Evolutionary conservation across 2,888 invertebrate species (phyloP).

Genomic region (Ptilodon capucinus): DNA sequence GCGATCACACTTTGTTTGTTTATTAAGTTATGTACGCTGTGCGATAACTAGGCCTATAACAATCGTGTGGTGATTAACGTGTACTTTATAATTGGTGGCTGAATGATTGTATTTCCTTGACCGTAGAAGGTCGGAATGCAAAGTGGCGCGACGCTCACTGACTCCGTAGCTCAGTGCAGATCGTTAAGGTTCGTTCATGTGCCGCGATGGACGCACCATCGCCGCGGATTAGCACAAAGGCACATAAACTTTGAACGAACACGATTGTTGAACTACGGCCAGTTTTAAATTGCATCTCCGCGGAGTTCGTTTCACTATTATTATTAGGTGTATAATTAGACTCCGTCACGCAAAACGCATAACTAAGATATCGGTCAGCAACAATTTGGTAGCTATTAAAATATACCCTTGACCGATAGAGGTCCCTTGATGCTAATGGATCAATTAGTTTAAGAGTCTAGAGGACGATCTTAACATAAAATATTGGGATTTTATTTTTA

Average conservation of each 20-base stretch:
- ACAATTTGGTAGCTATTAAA: constrained; percentile 54
- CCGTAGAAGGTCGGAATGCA: constrained; percentile 71
- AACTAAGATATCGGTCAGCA: constrained; percentile 48
- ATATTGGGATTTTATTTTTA: neutral
- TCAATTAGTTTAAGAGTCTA: constrained; percentile 38
- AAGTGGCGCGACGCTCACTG: constrained; percentile 63
- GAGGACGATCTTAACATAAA: constrained; percentile 3
- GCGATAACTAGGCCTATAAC: constrained; percentile 58
- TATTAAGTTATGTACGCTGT: constrained; percentile 48
- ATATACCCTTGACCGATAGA: constrained; percentile 67
- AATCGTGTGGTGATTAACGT: constrained; percentile 59
- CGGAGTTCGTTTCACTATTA: constrained; percentile 23
- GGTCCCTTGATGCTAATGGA: constrained; percentile 58
- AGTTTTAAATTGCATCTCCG: constrained; percentile 17
- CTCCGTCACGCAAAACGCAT: constrained; percentile 55
- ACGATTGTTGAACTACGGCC: constrained; percentile 6
- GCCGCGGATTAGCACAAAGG: constrained; percentile 8
- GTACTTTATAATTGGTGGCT: constrained; percentile 60
- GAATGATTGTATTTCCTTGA: constrained; percentile 76
- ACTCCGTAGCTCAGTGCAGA: constrained; percentile 43
- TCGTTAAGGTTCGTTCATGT: constrained; percentile 48
- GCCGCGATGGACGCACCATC: constrained; percentile 27
- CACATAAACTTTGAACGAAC: constrained; percentile 8
- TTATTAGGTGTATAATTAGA: constrained; percentile 31
- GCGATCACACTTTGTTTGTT: constrained; percentile 53